A percentile compares a stretch with the other conserved stretches of the same genome.
Evolutionary conservation across 2,797 vertebrate genomes (phyloP).

Genomic region (Poeciliopsis turneri): DNA sequence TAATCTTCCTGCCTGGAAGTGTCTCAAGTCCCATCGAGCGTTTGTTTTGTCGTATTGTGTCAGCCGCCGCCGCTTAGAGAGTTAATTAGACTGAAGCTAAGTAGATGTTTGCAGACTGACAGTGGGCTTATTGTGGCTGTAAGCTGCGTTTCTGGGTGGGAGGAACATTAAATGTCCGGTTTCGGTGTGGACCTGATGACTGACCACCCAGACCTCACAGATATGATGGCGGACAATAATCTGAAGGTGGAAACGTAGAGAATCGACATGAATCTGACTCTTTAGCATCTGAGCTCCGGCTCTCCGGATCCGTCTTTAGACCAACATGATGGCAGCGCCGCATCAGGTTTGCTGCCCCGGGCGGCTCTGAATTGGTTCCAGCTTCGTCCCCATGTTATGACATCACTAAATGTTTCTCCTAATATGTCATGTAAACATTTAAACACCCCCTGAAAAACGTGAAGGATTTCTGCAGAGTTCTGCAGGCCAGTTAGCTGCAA

Average conservation of each 20-base stretch:
- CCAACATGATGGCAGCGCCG: not conserved
- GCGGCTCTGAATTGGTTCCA: slow-evolving; percentile 1
- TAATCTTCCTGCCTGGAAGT: slow-evolving; percentile 53
- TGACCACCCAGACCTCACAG: slow-evolving; percentile 14
- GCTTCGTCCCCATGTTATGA: not conserved
- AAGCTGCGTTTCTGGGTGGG: slow-evolving; percentile 37
- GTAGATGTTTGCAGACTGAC: slow-evolving; percentile 45
- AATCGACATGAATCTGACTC: not conserved
- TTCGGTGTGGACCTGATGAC: slow-evolving; percentile 27
- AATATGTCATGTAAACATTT: not conserved
- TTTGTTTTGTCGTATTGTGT: slow-evolving; percentile 39
- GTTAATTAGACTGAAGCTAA: slow-evolving; percentile 31
- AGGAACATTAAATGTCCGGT: slow-evolving; percentile 51
- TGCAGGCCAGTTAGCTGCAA: not conserved
- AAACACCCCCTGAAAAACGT: not conserved
- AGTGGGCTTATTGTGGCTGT: slow-evolving; percentile 28
- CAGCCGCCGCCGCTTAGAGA: slow-evolving; percentile 41
- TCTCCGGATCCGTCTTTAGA: not conserved
- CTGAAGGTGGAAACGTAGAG: not conserved
- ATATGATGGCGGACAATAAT: not conserved
- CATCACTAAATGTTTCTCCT: not conserved
- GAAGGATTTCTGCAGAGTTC: not conserved
- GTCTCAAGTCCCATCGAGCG: slow-evolving; percentile 33
- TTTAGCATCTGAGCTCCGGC: not conserved
- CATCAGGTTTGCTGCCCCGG: not conserved